Conservation (phyloP, 2,888 invertebrate genomes). For the Melanostoma mellinum region DNA sequence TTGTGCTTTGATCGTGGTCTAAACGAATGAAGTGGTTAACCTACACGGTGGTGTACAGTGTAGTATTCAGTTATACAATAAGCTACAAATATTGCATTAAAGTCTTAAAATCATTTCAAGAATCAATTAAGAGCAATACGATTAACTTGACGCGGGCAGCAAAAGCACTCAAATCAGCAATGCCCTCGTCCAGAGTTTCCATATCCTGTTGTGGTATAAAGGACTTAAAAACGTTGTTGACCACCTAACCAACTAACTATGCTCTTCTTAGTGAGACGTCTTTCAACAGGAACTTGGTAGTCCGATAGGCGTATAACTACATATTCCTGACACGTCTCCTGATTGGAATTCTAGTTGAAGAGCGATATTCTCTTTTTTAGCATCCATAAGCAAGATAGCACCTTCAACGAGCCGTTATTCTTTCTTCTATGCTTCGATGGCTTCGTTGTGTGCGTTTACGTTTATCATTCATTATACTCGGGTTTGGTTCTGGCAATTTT, state of each 20-base stretch:
- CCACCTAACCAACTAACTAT: slow-evolving; percentile 97
- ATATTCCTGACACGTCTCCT: slow-evolving; percentile 84
- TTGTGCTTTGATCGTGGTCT: no score
- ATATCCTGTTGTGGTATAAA: slow-evolving; percentile 98
- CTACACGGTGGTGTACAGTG: no score
- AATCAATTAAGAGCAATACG: neutral
- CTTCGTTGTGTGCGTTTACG: slow-evolving; percentile 83
- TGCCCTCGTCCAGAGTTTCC: slow-evolving; percentile 93
- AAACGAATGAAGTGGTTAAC: no score
- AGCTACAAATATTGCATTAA: no score
- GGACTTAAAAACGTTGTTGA: slow-evolving; percentile 90
- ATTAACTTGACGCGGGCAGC: slow-evolving; percentile 83
- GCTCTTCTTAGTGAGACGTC: slow-evolving; percentile 93
- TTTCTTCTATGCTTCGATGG: slow-evolving; percentile 87
- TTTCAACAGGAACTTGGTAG: slow-evolving; percentile 94
- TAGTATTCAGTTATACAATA: no score
- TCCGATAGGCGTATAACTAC: slow-evolving; percentile 93
- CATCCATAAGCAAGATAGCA: slow-evolving; percentile 89
- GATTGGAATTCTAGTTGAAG: slow-evolving; percentile 96
- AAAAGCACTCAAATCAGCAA: slow-evolving; percentile 90
- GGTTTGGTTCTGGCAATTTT: slow-evolving; percentile 87
- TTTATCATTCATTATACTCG: slow-evolving; percentile 83
- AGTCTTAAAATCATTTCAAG: slow-evolving; percentile 51
- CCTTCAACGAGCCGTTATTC: slow-evolving; percentile 91
- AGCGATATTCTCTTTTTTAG: slow-evolving; percentile 95